Conservation (phyloP, 2,113 vertebrate genomes). For the Pica pica region DNA sequence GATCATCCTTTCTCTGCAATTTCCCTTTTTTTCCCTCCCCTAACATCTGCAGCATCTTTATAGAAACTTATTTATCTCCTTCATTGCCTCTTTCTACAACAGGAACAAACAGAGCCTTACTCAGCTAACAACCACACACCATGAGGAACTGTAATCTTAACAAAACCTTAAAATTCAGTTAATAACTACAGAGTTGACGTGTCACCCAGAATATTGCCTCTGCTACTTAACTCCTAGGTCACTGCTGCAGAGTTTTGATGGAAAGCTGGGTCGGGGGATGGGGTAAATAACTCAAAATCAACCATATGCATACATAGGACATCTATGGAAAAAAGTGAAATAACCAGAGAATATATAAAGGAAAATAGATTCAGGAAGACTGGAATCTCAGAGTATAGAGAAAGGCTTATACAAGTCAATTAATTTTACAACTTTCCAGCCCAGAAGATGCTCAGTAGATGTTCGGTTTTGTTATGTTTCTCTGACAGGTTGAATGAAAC, state of each 20-base stretch:
- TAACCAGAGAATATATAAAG: background rate
- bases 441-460: background rate
- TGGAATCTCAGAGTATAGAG: background rate
- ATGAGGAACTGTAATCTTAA: background rate
- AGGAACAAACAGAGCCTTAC: background rate
- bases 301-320: background rate
- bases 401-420: background rate
- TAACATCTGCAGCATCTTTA: background rate
- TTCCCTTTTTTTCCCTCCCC: background rate
- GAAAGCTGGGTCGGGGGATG: background rate
- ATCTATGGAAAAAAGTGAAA: background rate
- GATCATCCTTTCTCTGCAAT: background rate
- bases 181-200: background rate
- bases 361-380: background rate
- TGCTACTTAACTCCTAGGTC: background rate
- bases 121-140: background rate
- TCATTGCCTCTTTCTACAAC: background rate
- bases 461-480: background rate
- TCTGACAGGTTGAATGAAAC: background rate
- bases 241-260: background rate
- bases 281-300: background rate
- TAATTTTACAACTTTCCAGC: background rate
- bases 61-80: background rate
- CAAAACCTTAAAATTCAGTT: background rate
- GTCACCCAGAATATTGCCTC: background rate